Evolutionary conservation across 2,113 vertebrate genomes (phyloP).

Genomic region (Crotalus viridis): DNA sequence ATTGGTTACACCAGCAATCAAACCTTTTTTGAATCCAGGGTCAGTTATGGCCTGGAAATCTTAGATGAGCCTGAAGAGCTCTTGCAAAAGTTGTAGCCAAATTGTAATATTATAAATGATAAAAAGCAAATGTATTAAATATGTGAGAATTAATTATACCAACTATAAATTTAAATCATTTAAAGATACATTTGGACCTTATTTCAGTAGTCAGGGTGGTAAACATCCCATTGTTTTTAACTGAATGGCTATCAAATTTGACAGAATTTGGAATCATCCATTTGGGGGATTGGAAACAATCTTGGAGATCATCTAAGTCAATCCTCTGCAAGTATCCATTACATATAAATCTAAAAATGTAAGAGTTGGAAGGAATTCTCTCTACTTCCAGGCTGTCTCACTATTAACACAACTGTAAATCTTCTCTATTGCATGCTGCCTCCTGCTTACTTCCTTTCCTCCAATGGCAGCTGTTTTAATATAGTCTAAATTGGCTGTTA

Average conservation of each 20-base stretch:
- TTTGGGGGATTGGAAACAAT: background rate
- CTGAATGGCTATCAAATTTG: background rate
- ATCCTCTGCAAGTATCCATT: background rate
- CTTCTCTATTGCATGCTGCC: background rate
- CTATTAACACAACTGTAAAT: background rate
- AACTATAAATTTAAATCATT: background rate
- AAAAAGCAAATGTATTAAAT: too few species aligned
- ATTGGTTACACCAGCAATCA: background rate
- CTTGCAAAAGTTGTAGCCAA: background rate
- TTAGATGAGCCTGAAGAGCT: background rate
- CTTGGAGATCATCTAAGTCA: background rate
- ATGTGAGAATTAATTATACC: background rate
- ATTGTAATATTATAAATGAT: background rate
- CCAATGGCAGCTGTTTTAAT: background rate
- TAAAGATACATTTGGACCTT: background rate
- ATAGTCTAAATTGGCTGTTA: background rate
- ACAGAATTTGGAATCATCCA: background rate
- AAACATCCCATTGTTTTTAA: background rate
- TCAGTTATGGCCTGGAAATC: background rate
- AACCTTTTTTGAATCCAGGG: background rate
- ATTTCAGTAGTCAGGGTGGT: background rate
- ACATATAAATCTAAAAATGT: background rate
- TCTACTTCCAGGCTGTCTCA: background rate
- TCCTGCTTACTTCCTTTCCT: background rate
- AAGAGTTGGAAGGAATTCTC: background rate